Evolutionary conservation across 2,113 vertebrate species (phyloP).

Genomic region (Lampris megalopsis): DNA sequence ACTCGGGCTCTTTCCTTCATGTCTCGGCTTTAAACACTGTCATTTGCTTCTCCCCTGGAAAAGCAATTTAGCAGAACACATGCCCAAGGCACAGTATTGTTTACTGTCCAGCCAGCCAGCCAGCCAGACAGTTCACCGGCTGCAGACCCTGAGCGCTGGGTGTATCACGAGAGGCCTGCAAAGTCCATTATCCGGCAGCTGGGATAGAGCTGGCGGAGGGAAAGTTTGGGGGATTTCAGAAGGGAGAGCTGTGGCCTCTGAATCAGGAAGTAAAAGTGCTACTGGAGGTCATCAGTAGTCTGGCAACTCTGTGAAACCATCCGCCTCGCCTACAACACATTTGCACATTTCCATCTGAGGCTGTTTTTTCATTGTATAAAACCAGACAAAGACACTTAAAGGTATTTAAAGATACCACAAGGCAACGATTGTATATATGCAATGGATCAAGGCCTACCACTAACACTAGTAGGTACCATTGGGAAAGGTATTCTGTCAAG

Average conservation of each 20-base stretch:
- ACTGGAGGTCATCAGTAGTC: slow-evolving; percentile 70
- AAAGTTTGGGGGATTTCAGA: slow-evolving; percentile 79
- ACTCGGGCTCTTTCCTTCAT: slow-evolving; percentile 4
- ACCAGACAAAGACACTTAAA: not conserved
- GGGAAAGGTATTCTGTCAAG: not conserved
- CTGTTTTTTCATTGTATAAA: slow-evolving; percentile 6
- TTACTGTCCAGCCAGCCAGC: slow-evolving; percentile 38
- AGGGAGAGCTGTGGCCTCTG: slow-evolving; percentile 45
- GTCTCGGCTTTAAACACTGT: slow-evolving; percentile 42
- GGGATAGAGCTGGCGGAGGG: slow-evolving; percentile 62
- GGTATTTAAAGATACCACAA: too few species aligned
- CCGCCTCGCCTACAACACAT: not conserved
- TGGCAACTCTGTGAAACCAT: slow-evolving; percentile 13
- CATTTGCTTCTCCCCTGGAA: slow-evolving; percentile 61
- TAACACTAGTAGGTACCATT: too few species aligned
- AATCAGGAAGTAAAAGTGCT: slow-evolving; percentile 55
- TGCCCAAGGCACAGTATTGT: slow-evolving; percentile 35
- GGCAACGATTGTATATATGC: too few species aligned
- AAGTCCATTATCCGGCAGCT: slow-evolving; percentile 64
- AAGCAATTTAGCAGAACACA: slow-evolving; percentile 63
- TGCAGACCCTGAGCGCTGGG: slow-evolving; percentile 44
- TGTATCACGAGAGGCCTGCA: slow-evolving; percentile 67
- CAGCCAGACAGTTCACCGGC: slow-evolving; percentile 41
- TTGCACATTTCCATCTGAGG: not conserved
- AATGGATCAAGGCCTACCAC: too few species aligned